phyloP scores from a whole-genome alignment of 2,113 vertebrate genomes.

The Aspiorhynchus laticeps region DNA sequence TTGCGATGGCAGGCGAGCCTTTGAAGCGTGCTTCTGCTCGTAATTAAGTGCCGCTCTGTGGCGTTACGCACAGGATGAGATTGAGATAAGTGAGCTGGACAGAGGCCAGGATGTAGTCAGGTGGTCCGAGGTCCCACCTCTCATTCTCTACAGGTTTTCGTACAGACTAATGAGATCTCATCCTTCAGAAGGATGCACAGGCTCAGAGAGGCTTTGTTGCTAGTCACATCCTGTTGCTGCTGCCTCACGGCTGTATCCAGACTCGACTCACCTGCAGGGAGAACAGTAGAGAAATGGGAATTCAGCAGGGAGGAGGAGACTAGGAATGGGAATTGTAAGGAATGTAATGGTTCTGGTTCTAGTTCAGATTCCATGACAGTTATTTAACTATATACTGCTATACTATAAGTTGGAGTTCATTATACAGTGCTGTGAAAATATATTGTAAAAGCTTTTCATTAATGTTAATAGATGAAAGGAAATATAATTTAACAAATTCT shows the following conservation, averaged over 20 bases:
- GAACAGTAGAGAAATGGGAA: not conserved
- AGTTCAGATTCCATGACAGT: not conserved
- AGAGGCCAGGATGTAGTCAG: slow-evolving; percentile 44
- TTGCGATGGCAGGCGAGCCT: slow-evolving; percentile 11
- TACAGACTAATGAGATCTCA: slow-evolving; percentile 73
- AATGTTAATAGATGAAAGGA: not conserved
- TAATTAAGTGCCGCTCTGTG: slow-evolving; percentile 55
- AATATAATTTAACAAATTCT: not conserved
- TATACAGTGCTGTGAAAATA: too few species aligned
- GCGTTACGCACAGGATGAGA: slow-evolving; percentile 43
- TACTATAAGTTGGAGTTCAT: too few species aligned
- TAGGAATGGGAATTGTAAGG: not conserved
- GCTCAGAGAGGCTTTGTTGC: slow-evolving; percentile 48
- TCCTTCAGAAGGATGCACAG: slow-evolving; percentile 61
- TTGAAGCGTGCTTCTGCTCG: slow-evolving; percentile 35
- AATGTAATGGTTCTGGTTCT: not conserved
- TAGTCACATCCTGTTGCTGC: slow-evolving; percentile 41
- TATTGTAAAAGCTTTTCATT: not conserved
- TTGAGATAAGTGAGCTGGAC: slow-evolving; percentile 58
- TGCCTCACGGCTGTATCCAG: slow-evolving; percentile 24
- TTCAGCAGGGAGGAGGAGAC: not conserved
- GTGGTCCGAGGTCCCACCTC: slow-evolving; percentile 42
- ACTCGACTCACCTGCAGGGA: not conserved
- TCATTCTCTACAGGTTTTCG: slow-evolving; percentile 65
- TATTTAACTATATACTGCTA: not conserved